Conservation (phyloP, 2,113 vertebrate species). For the Corythornis madagascariensis region DNA sequence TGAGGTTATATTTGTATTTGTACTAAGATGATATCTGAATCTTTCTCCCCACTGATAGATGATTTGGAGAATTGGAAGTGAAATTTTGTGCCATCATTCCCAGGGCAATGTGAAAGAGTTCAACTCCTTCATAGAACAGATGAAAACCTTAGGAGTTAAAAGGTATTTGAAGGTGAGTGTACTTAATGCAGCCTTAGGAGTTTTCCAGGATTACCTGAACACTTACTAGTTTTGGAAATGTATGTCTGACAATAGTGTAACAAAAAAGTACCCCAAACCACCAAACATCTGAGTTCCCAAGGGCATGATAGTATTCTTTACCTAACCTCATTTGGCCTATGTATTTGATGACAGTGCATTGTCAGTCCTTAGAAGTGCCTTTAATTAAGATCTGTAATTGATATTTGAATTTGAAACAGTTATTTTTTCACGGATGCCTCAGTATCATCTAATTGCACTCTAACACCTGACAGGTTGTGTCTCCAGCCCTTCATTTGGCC, state of each 20-base stretch:
- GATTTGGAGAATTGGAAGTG: slow-evolving; percentile 86
- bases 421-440: neutral
- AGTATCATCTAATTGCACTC: neutral
- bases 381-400: neutral
- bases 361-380: neutral
- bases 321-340: neutral
- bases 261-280: neutral
- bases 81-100: slow-evolving; percentile 88
- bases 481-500: neutral
- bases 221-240: neutral
- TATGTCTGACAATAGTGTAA: neutral
- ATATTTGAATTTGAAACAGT: neutral
- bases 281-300: neutral
- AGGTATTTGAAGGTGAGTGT: slow-evolving; percentile 84
- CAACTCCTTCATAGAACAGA: slow-evolving; percentile 83
- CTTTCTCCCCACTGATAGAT: slow-evolving; percentile 67
- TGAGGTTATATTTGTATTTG: too few species aligned
- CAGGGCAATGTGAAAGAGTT: slow-evolving; percentile 79
- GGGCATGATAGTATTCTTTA: neutral
- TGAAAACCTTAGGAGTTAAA: slow-evolving; percentile 86
- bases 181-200: neutral
- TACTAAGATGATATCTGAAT: neutral
- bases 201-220: neutral
- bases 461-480: neutral
- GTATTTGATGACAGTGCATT: neutral